A percentile compares a stretch with the other conserved stretches of the same genome.
Evolutionary conservation across 2,888 invertebrate genomes (phyloP).

Genomic region (Glaucopsyche alexis): DNA sequence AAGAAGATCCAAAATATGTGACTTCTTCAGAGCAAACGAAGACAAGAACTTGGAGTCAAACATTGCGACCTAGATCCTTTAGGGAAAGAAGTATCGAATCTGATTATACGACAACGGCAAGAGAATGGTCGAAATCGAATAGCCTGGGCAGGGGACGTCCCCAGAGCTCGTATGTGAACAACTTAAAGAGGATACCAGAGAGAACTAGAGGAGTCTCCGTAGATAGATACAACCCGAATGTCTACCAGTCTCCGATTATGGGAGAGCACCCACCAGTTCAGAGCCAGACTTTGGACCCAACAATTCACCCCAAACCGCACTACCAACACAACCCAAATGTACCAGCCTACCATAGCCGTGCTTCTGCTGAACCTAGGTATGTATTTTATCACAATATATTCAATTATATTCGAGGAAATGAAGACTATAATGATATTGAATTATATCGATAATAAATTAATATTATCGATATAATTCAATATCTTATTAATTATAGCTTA

Average conservation of each 20-base stretch:
- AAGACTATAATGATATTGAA: neutral
- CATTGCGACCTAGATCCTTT: constrained; percentile 67
- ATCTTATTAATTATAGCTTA: neutral
- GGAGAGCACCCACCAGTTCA: constrained; percentile 71
- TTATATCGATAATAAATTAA: neutral
- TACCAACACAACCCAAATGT: constrained; percentile 63
- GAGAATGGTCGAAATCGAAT: constrained; percentile 68
- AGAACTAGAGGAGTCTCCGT: constrained; percentile 70
- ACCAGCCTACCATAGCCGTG: constrained; percentile 72
- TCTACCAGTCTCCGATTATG: constrained; percentile 62
- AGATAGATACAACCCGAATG: constrained; percentile 71
- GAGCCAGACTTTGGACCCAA: constrained; percentile 68
- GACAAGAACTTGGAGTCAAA: constrained; percentile 74
- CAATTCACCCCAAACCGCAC: constrained; percentile 57
- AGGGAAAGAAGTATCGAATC: constrained; percentile 73
- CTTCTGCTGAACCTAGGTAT: constrained; percentile 74
- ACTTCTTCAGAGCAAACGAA: constrained; percentile 58
- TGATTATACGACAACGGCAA: constrained; percentile 60
- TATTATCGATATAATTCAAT: no score
- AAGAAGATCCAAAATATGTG: constrained; percentile 58
- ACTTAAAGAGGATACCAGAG: constrained; percentile 55
- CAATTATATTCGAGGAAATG: neutral
- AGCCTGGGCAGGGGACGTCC: constrained; percentile 69
- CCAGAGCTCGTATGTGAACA: constrained; percentile 59
- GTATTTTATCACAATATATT: constrained; percentile 26